A percentile compares a stretch with the other conserved stretches of the same genome.
phyloP scores from a whole-genome alignment of 2,113 vertebrate species.

The Boleophthalmus pectinirostris region DNA sequence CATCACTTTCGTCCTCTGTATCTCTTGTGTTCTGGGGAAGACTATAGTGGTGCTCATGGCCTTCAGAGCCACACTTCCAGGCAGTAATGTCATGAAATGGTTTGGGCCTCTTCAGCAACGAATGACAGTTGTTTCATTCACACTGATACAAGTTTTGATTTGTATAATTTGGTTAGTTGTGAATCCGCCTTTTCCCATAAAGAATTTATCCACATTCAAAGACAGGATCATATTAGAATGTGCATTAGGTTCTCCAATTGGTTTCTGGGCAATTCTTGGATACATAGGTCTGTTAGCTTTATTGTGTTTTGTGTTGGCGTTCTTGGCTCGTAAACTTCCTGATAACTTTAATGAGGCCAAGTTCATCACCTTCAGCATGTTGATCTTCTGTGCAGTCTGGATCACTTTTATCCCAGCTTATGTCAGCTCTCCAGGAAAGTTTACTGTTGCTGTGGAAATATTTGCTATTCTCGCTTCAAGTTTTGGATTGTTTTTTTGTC shows the following conservation, averaged over 20 bases:
- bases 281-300: constrained; percentile 67
- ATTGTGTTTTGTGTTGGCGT: constrained; percentile 36
- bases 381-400: constrained; percentile 8
- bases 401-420: constrained; percentile 37
- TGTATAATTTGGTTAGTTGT: constrained; percentile 66
- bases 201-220: constrained; percentile 60
- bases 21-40: constrained; percentile 8
- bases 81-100: constrained; percentile 50
- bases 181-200: constrained; percentile 68
- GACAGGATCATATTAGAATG: constrained; percentile 73
- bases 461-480: constrained; percentile 68
- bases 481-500: constrained; percentile 56
- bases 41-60: constrained; percentile 9
- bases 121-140: constrained; percentile 65
- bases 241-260: constrained; percentile 63
- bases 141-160: constrained; percentile 63
- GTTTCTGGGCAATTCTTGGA: constrained; percentile 70
- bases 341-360: constrained; percentile 17
- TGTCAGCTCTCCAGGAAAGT: constrained; percentile 75
- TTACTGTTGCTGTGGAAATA: constrained; percentile 72
- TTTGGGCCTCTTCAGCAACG: constrained; percentile 63
- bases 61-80: constrained; percentile 11
- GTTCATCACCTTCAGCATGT: constrained; percentile 6
- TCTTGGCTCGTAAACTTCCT: constrained; percentile 25
- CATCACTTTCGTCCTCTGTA: constrained; percentile 8